Evolutionary conservation across 1,140 invertebrate genomes (phyloP).

Genomic region (Dreissena rostriformis): DNA sequence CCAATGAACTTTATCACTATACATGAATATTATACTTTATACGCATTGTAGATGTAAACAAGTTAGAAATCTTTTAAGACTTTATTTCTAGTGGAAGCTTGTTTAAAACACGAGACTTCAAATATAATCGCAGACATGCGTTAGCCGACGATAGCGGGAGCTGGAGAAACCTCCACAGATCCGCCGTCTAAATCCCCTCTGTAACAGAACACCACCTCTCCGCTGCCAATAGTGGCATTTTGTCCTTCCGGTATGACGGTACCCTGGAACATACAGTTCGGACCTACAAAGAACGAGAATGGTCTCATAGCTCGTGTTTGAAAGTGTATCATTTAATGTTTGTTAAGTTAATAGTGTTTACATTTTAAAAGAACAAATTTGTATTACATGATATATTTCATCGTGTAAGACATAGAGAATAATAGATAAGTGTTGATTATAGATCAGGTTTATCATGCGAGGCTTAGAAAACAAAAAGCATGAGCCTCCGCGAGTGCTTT

Average conservation of each 20-base stretch:
- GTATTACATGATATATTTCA: neutral
- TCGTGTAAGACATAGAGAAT: neutral
- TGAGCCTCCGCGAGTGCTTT: no score
- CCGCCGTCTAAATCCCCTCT: slow-evolving; percentile 3
- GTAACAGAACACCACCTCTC: slow-evolving; percentile 15
- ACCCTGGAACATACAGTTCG: slow-evolving; percentile 15
- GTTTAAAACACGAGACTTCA: no score
- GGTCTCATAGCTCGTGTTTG: no score
- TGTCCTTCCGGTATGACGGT: slow-evolving; percentile 20
- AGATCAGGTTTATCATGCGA: no score
- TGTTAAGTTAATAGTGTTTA: neutral
- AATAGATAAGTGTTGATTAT: no score
- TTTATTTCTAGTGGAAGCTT: no score
- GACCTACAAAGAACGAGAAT: neutral
- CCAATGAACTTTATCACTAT: no score
- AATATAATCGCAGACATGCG: no score
- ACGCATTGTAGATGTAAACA: no score
- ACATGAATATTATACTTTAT: no score
- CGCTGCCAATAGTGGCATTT: slow-evolving; percentile 9
- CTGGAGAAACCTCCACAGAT: neutral
- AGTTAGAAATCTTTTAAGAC: no score
- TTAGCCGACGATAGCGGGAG: neutral
- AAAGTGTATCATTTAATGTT: neutral
- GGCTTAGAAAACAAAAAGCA: no score
- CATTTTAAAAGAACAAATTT: neutral